Base-by-base conservation (phyloP, 2,888 invertebrate species). In the Athalia circularis region DNA sequence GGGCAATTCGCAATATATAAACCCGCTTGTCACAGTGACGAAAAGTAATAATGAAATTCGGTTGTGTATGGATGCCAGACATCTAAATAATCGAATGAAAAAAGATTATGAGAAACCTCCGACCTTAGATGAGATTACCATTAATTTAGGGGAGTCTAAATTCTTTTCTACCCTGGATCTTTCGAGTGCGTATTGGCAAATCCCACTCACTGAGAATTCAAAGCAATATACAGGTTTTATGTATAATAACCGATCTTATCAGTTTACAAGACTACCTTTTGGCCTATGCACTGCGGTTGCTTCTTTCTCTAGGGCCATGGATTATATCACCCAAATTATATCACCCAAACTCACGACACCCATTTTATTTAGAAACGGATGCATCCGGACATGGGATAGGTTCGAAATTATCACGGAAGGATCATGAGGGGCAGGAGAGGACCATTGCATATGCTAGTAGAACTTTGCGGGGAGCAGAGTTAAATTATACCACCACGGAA, bases 401-500 rank as follows among this genome's bases (percentile, higher is more conserved):
- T 5, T 52, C 52, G 3, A 54, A 54, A 6, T 15, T 70, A 8
- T 70, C 13, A 13, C 70, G 54, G n/a, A 5, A 43, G 3, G 54
- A 15, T 15, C 5, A n/a, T 4, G 8, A 52, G 9, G 43, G 54
- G n/a, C 13, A 70, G 9, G 9, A 13, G 7, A 13, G 54, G 5
- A 52, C 52, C 3, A 13, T 70, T 9, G 70, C 54, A 11, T 70
- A 50, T 11, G 7, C 43, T 5, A 54, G 54, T 11, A 11, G 70
- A 8, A 79, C 77, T 0, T 48, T 78, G 4, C 68, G 72, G 47
- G 77, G 77, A 3, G 13, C 70, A 0, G 78, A 80, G 8, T 3
- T 78, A 0, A 15, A 70, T 3, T 79, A 77, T n/a, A 70, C 52
- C 0, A 78, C 78, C 0, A 80, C 79, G 0, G 80, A 79, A 13